Evolutionary conservation across 1,140 invertebrate species (phyloP).

Genomic region (Eupeodes corollae): DNA sequence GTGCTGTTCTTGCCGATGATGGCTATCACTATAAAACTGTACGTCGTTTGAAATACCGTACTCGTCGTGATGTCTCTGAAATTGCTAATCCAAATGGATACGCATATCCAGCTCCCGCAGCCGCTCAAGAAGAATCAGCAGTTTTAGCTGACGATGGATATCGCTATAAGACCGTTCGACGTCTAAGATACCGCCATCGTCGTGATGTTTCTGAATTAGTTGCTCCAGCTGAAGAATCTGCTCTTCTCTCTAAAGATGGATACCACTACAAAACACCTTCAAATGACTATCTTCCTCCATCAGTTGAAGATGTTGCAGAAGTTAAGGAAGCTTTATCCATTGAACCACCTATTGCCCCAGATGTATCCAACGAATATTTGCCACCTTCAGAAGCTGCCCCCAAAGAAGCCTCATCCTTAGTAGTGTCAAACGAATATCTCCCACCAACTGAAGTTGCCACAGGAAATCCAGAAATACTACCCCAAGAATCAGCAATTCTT

Average conservation of each 20-base stretch:
- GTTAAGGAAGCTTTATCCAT: neutral
- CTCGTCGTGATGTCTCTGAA: constrained; percentile 23
- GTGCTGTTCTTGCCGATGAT: constrained; percentile 11
- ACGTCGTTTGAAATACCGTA: constrained; percentile 15
- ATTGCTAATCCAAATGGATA: neutral
- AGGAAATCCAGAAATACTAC: too few relatives aligned
- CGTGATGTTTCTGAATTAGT: neutral
- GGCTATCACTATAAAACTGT: constrained; percentile 22
- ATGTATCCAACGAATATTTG: constrained; percentile 17
- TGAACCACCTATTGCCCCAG: neutral
- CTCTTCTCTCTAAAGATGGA: too few relatives aligned
- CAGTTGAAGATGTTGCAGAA: neutral
- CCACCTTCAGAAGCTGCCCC: constrained; percentile 16
- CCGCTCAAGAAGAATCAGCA: too few relatives aligned
- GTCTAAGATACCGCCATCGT: neutral
- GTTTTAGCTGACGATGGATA: neutral
- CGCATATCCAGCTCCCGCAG: neutral
- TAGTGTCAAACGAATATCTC: neutral
- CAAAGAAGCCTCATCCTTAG: neutral
- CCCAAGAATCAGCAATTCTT: too few relatives aligned
- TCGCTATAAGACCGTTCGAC: neutral
- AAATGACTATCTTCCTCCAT: neutral
- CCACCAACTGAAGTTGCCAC: neutral
- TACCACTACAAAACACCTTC: too few relatives aligned
- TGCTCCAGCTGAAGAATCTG: too few relatives aligned